Base-by-base conservation (phyloP, 2,888 invertebrate species). In the Calameuta idolon region DNA sequence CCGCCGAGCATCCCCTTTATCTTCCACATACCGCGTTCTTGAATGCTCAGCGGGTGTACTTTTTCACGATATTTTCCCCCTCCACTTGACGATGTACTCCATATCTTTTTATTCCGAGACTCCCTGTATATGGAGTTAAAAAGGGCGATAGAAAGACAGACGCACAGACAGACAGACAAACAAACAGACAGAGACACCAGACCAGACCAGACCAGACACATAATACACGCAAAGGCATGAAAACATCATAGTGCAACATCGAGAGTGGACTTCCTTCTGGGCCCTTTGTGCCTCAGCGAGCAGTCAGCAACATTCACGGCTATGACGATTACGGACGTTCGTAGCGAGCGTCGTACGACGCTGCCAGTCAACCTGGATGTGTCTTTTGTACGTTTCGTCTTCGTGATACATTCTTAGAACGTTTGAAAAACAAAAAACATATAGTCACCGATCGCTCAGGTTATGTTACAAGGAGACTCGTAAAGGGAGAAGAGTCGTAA, bases 131-230 rank as follows among this genome's bases (percentile, higher is more conserved):
- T 34, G 69, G 69, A 69, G 76, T 71, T 37, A 34, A 69, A 37
- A 71, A 69, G 69, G 23, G 40, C 55, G 30, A 34, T 30, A 76
- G 77, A 73, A 76, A 75, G 74, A 79, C 77, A 79, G 69, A 79
- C 74, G 69, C 78, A 79, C 40, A 78, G 78, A n/a, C n/a, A n/a
- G n/a, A 81, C 77, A 79, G 79, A 71, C 73, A 77, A 68, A 79
- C 75, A 76, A 75, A 76, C 40, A 55, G 40, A 55, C 40, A 40
- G 40, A 40, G 15, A n/a, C n/a, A n/a, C n/a, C n/a, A 40, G 15
- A 40, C 15, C 37, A 37, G 37, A 12, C 12, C 37, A 40, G 12
- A 40, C 40, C 40, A 40, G 15, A 55, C 40, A 55, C 15, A 55
- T 55, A 55, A 15, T 55, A 55, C 23, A 55, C 23, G 40, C 40